These are phyloP conservation scores for Marmota flaviventris DNA, from an alignment of 2,113 vertebrate species.

Conservation along the genomic window DNA sequence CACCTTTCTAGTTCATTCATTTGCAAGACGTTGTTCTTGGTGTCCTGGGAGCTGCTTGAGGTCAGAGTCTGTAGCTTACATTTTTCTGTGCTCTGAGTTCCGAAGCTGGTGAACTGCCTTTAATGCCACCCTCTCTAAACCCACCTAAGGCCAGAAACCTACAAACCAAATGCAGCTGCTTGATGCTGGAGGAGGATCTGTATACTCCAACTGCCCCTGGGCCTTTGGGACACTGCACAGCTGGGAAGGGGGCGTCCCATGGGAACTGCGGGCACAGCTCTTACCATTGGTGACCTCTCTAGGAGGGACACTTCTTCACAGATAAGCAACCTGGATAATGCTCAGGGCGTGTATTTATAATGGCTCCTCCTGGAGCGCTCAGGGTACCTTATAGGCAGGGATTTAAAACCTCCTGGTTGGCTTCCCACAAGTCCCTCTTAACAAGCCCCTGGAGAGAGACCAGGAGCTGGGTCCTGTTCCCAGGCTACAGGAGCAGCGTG, in stretches of 20 bases:
- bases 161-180: not conserved
- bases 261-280: not conserved
- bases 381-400: not conserved
- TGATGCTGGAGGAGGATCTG: rapidly evolving
- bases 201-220: not conserved
- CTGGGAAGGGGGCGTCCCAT: not conserved
- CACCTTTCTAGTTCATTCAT: not conserved
- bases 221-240: not conserved
- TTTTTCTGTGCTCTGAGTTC: not conserved
- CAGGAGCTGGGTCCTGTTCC: not conserved
- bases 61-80: not conserved
- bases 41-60: not conserved
- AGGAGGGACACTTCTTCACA: not conserved
- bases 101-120: not conserved
- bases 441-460: conserved; percentile 41
- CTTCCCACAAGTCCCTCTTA: conserved; percentile 47
- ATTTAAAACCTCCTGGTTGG: conserved; percentile 32
- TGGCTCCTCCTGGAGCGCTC: not conserved
- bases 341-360: not conserved
- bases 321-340: not conserved
- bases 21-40: not conserved
- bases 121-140: not conserved
- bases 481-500: not conserved
- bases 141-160: not conserved
- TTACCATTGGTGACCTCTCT: not conserved